Base-by-base conservation (phyloP, 2,797 vertebrate species). In the Denticeps clupeoides region DNA sequence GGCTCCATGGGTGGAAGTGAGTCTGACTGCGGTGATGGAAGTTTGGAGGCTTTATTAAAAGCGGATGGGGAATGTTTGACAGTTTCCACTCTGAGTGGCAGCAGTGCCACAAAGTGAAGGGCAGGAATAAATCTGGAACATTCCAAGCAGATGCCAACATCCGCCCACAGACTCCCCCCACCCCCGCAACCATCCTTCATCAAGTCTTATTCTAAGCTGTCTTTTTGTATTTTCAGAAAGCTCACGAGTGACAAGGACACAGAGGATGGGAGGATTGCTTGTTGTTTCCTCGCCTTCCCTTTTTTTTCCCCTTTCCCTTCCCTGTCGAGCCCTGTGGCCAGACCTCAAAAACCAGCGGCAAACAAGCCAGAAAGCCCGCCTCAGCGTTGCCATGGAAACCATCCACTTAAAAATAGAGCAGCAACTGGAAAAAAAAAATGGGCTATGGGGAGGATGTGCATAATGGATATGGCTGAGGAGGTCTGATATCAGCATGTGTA, bases 341-440 rank as follows among this genome's bases (percentile, higher is more conserved):
- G 63, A 78, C 64, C 68, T 74, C 35, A 63, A 68, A 72, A 78
- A 71, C 5, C 65, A 72, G 62, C 66, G 72, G 68, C 71, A 72
- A n/a, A 70, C 60, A 64, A 73, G 67, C 64, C 69, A 67, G 49
- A 23, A 22, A 70, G 75, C 67, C 73, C 73, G 69, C 68, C 62
- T 45, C 32, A n/a, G 51, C 33, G 79, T 85, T 80, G 61, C 78
- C 80, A 82, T 82, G 73, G 82, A 71, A 81, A 83, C 80, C 28
- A 64, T 63, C 65, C 58, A 64, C 75, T 74, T 79, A 78, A 82
- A 81, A 82, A 81, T 81, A 85, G 57, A 58, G 61, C 40, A 31
- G 25, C 59, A 73, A 59, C 67, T 73, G 67, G 67, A 19, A 19
- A 3, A 63, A 74, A 60, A 69, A 71, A 68, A 66, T 67, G 64